Evolutionary conservation across 2,888 invertebrate genomes (phyloP), one percentile per base, ranked within the genome.

Genomic region (Noctua pronuba): DNA sequence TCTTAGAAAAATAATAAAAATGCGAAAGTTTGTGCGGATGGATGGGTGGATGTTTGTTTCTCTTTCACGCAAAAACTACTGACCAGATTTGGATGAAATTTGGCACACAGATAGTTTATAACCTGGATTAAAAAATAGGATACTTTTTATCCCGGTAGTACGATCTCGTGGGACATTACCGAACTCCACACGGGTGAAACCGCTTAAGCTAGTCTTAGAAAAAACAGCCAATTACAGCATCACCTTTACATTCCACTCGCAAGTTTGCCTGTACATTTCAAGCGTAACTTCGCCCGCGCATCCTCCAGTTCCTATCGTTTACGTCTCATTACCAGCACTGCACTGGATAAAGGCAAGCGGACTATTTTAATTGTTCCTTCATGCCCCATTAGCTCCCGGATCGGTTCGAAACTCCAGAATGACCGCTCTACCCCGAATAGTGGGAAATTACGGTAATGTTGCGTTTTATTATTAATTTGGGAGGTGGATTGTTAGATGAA

Each of bases 321-420:
- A 83, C 88, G 89, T 76, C 77, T 88, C 88, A 89, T 88, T 89
- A 88, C 88, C 81, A 44, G 21, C 79, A 77, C 65, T 89, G 88
- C 88, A 89, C 28, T 77, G 75, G 72, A 82, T 82, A 87, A 80
- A 77, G 67, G 86, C 71, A 76, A 87, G 68, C 80, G 28, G 79
- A 88, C 86, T 82, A 88, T 88, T 88, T 88, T 89, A 89, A 88
- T 88, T 89, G 84, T 88, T 78, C 60, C 79, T 71, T 44, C 75
- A 73, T 76, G 88, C 82, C 70, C 78, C 88, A 89, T 88, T 89
- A 89, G 80, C 55, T 74, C 49, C 31, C 38, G 64, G 78, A 79
- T 81, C 70, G 86, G 60, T 74, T 75, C 77, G 60, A 72, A 69
- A 66, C 79, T 78, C 41, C 49, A 67, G 62, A 80, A 84, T 81